Percentiles rank a stretch among this genome's conserved stretches.
Evolutionary conservation across 2,888 invertebrate genomes (phyloP).

Genomic region (Eledona agricola): DNA sequence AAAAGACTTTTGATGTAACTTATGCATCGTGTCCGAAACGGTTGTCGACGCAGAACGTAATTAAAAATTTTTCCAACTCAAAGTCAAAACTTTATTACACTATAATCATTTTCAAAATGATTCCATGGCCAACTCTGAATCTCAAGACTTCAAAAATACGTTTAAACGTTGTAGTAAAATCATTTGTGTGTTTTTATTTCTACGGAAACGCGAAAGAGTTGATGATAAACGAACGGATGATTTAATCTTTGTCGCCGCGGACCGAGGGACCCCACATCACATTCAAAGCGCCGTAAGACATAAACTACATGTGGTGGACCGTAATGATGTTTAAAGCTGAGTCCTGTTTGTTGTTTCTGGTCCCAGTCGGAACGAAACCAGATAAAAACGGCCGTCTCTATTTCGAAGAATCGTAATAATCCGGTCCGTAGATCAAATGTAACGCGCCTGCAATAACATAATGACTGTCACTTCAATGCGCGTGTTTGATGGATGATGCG

Average conservation of each 20-base stretch:
- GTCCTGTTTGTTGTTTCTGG: slow-evolving; percentile 59
- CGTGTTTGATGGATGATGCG: slow-evolving; percentile 52
- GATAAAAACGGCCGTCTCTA: slow-evolving; percentile 48
- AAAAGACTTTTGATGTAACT: too few species aligned
- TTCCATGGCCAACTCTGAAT: too few species aligned
- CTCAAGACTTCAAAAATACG: too few species aligned
- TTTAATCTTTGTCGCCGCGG: slow-evolving; percentile 46
- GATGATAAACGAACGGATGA: too few species aligned
- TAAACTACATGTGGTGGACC: slow-evolving; percentile 55
- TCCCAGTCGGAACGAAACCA: slow-evolving; percentile 56
- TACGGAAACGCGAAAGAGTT: too few species aligned
- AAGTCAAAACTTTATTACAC: too few species aligned
- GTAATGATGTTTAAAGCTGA: slow-evolving; percentile 54
- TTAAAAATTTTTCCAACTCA: too few species aligned
- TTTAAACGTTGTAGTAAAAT: too few species aligned
- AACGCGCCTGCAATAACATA: slow-evolving; percentile 61
- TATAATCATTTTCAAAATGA: too few species aligned
- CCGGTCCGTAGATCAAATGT: slow-evolving; percentile 58
- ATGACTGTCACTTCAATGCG: slow-evolving; percentile 61
- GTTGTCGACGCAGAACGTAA: too few species aligned
- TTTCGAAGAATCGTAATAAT: slow-evolving; percentile 55
- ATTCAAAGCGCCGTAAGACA: slow-evolving; percentile 52
- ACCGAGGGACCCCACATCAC: slow-evolving; percentile 44
- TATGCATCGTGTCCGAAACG: too few species aligned
- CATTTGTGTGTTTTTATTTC: too few species aligned